Conservation (phyloP, 1,140 invertebrate species). For the Megathymus violae region DNA sequence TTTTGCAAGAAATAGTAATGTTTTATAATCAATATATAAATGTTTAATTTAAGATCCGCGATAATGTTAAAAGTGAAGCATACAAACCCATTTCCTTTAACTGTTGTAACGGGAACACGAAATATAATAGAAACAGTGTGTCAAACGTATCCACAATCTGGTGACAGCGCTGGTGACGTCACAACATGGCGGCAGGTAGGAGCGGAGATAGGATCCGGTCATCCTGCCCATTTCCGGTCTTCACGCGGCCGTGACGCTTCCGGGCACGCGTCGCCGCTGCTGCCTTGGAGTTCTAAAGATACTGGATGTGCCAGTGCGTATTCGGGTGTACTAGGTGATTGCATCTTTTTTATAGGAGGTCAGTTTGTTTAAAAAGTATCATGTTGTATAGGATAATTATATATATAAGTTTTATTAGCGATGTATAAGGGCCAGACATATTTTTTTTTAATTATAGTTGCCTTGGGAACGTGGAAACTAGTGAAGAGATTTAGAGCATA, state of each 20-base stretch:
- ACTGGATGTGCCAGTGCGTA: conserved; percentile 19
- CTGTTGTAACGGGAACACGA: conserved; percentile 22
- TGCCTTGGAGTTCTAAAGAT: conserved; percentile 37
- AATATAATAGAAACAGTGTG: conserved; percentile 37
- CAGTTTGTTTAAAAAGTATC: too few species aligned
- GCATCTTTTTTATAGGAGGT: too few species aligned
- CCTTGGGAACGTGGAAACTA: too few species aligned
- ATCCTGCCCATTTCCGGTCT: conserved; percentile 83
- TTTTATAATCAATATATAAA: background rate
- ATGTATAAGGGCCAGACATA: too few species aligned
- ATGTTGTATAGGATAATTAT: too few species aligned
- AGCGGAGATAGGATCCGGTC: conserved; percentile 83
- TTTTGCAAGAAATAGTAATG: too few species aligned
- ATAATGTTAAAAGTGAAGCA: conserved; percentile 11
- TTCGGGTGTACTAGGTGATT: too few species aligned
- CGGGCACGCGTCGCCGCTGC: conserved; percentile 77
- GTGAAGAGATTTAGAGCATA: too few species aligned
- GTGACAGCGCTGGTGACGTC: conserved; percentile 69
- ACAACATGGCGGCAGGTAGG: conserved; percentile 78
- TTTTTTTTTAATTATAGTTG: too few species aligned
- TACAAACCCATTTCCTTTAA: conserved; percentile 32
- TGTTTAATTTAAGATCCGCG: background rate
- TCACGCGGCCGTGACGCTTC: conserved; percentile 83
- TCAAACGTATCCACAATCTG: conserved; percentile 69
- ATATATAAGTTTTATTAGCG: too few species aligned